Conservation (phyloP, 2,888 invertebrate species). For the Tachina lurida region DNA sequence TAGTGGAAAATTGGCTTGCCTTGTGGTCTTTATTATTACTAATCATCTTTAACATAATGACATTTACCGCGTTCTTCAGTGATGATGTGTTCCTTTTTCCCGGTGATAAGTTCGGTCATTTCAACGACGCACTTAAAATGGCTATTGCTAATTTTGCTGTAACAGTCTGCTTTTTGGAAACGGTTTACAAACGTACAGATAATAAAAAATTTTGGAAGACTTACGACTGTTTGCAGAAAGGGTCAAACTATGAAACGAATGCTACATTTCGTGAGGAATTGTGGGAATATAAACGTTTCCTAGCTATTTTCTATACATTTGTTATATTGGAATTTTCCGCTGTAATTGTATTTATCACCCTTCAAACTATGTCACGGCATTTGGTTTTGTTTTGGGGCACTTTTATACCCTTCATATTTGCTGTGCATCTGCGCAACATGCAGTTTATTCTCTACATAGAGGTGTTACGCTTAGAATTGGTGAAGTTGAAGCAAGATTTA, state of each 20-base stretch:
- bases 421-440: constrained; percentile 74
- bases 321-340: constrained; percentile 63
- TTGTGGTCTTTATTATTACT: constrained; percentile 74
- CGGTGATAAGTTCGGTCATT: constrained; percentile 74
- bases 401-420: constrained; percentile 75
- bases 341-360: constrained; percentile 24
- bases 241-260: not conserved
- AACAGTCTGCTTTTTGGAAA: constrained; percentile 74
- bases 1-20: constrained; percentile 49
- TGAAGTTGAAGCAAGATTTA: constrained; percentile 75
- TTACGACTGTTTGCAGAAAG: constrained; percentile 38
- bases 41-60: constrained; percentile 60
- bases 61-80: constrained; percentile 58
- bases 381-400: constrained; percentile 75
- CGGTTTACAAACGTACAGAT: constrained; percentile 70
- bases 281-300: constrained; percentile 72
- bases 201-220: constrained; percentile 75
- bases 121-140: constrained; percentile 76
- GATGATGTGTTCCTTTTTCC: constrained; percentile 73
- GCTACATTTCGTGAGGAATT: constrained; percentile 47
- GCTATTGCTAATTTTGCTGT: constrained; percentile 74
- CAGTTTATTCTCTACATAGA: constrained; percentile 78
- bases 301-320: constrained; percentile 73
- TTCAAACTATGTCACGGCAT: constrained; percentile 65
- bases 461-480: constrained; percentile 76